Evolutionary conservation across 2,797 vertebrate genomes (phyloP).

Genomic region (Halcyon smyrnensis): DNA sequence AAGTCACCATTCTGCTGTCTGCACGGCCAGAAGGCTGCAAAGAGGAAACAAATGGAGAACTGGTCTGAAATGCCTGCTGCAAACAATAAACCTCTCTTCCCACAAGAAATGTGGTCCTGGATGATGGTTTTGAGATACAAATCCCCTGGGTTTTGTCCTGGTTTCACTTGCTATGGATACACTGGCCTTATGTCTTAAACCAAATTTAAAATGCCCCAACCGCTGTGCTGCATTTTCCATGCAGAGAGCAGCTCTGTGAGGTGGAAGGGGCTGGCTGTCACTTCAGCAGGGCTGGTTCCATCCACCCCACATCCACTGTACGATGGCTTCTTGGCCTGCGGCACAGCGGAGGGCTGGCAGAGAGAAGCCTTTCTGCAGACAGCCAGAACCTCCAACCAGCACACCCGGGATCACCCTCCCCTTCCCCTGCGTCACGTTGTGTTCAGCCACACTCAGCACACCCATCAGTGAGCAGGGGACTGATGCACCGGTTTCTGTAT

Average conservation of each 20-base stretch:
- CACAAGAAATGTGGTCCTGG: accelerated
- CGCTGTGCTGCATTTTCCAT: accelerated
- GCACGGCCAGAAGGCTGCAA: accelerated
- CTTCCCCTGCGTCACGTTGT: accelerated
- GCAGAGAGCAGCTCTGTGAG: too few relatives aligned
- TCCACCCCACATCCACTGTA: not conserved
- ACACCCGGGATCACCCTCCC: accelerated
- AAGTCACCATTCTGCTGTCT: accelerated
- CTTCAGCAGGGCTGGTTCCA: accelerated
- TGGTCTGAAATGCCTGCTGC: accelerated
- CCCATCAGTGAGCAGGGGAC: too few relatives aligned
- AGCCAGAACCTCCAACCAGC: accelerated
- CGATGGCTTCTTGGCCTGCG: accelerated
- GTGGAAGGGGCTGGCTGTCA: too few relatives aligned
- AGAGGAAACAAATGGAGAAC: not conserved
- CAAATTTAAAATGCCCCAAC: not conserved
- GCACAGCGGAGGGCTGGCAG: not conserved
- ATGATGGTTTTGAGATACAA: not conserved
- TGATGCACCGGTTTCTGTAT: not conserved
- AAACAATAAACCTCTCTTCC: not conserved
- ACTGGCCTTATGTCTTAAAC: accelerated
- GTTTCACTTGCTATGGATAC: accelerated
- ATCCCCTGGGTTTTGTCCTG: accelerated
- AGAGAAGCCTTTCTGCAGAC: accelerated
- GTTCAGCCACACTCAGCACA: accelerated